Conservation (phyloP, 2,888 invertebrate genomes). For the Mantis religiosa region DNA sequence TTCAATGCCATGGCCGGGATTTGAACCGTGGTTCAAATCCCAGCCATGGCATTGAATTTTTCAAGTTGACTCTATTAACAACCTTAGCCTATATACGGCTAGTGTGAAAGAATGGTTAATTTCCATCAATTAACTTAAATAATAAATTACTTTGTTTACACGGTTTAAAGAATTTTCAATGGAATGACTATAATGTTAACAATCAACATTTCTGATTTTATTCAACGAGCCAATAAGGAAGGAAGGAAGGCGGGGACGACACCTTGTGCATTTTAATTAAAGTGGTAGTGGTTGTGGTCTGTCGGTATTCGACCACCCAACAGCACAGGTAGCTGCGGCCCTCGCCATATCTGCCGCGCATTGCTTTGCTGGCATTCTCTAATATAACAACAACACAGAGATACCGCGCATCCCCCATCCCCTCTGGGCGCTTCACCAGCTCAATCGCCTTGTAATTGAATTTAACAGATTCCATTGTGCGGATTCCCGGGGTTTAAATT, state of each 20-base stretch:
- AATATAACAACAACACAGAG: constrained; percentile 11
- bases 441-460: constrained; percentile 28
- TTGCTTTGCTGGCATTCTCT: neutral
- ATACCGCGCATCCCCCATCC: constrained; percentile 11
- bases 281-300: neutral
- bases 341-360: constrained; percentile 3
- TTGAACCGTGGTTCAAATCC: too few relatives aligned
- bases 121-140: too few relatives aligned
- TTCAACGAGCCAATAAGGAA: too few relatives aligned
- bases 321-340: neutral
- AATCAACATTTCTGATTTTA: too few relatives aligned
- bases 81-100: too few relatives aligned
- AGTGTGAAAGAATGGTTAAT: too few relatives aligned
- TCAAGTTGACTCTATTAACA: too few relatives aligned
- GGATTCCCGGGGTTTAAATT: constrained; percentile 17
- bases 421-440: neutral
- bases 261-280: neutral
- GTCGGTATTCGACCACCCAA: neutral
- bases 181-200: too few relatives aligned
- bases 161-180: too few relatives aligned
- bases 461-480: constrained; percentile 25
- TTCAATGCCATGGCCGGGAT: too few relatives aligned
- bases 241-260: neutral
- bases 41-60: too few relatives aligned
- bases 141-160: too few relatives aligned